Conservation (phyloP, 1,140 invertebrate genomes). For the Tetramorium simillimum region DNA sequence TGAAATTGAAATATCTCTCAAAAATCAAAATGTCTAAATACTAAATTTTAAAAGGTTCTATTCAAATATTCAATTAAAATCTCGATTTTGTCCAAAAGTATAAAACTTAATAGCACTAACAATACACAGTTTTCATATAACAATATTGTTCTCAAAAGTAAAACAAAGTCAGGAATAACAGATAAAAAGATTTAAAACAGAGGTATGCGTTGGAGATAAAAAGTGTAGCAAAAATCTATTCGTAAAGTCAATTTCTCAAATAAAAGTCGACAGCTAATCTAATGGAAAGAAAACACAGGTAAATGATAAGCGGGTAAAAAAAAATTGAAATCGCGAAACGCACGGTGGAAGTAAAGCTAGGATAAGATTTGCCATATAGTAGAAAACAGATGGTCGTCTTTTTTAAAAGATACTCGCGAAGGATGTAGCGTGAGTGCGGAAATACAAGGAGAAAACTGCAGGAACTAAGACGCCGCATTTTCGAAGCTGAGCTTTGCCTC, state of each 20-base stretch:
- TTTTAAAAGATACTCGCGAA: slow-evolving; percentile 32
- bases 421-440: slow-evolving; percentile 11
- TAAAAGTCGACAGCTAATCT: slow-evolving; percentile 40
- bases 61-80: not conserved
- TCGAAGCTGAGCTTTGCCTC: slow-evolving; percentile 43
- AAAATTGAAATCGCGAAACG: not conserved
- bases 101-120: slow-evolving; percentile 1
- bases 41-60: not conserved
- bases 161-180: not conserved
- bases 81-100: not conserved
- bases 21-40: not conserved
- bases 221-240: not conserved
- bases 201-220: not conserved
- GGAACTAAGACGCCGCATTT: slow-evolving; percentile 35
- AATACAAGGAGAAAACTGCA: slow-evolving; percentile 32
- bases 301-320: slow-evolving; percentile 29
- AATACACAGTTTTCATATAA: not conserved
- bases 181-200: not conserved
- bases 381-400: slow-evolving; percentile 35
- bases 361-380: slow-evolving; percentile 1
- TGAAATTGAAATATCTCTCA: not conserved
- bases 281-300: slow-evolving; percentile 33
- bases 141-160: not conserved
- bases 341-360: not conserved
- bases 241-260: slow-evolving; percentile 40